Evolutionary conservation across 2,113 vertebrate genomes (phyloP), one percentile per base, ranked within the genome.

Genomic region (Salvator merianae): DNA sequence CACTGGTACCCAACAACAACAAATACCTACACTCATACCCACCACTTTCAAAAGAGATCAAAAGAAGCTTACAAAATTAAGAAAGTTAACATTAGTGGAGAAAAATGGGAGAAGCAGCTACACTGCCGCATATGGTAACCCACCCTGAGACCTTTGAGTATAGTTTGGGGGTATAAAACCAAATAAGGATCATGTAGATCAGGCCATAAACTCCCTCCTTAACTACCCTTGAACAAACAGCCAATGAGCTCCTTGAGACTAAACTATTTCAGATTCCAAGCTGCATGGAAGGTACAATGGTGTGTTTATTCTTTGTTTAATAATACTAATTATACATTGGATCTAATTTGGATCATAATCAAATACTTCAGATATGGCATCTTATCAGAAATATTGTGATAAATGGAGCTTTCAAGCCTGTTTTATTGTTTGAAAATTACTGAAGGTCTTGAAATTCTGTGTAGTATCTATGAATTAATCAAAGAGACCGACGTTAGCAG

Each of bases 221-320:
- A 20, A 87, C 86, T 73, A 4, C 77, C 87, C 88, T 91, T 75
- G 28, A 36, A 66, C 53, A 1, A 92, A 90, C 73, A 79, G 50
- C 69, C 65, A 85, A 79, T 32, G 65, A 78, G 55, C 84, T 50
- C 47, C 3, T 83, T 88, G 18, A 82, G 34, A 85, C 20, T 84
- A 62, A 85, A 89, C 22, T 50, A 79, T 28, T 84, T 47, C 0
- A 89, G 50, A 85, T 79, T 30, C 43, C 69, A 82, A 85, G 30
- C 3, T 28, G 1, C 79, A 3, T 82, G 71, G 30, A 63, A 34
- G 63, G 55, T 76, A 40, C 82, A 43, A 82, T 9, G 7, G 18
- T 77, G 20, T 62, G 79, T 90, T 83, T 84, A 90, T 63, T 83
- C 34, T 13, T 38, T 88, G 34, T 30, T 28, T 65, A 20, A 1